These are phyloP conservation scores for Amblyornis subalaris DNA, from an alignment of 2,113 vertebrate species.

Conservation along the genomic window DNA sequence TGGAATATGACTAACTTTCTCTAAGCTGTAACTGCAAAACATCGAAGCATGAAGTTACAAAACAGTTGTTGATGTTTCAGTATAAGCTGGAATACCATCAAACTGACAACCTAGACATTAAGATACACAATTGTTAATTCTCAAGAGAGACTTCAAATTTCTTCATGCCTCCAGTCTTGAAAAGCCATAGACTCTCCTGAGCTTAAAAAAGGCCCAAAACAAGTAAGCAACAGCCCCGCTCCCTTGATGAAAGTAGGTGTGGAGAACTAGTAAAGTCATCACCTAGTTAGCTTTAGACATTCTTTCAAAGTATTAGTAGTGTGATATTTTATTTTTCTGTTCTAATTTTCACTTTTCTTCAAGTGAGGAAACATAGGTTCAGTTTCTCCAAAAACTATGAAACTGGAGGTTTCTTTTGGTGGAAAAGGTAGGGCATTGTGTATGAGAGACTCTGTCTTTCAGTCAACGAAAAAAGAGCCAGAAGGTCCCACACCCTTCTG, in stretches of 20 bases:
- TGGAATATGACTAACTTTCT: not conserved
- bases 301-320: not conserved
- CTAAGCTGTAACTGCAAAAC: not conserved
- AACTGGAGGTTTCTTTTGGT: not conserved
- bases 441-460: not conserved
- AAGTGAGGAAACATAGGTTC: not conserved
- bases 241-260: not conserved
- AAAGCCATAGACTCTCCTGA: not conserved
- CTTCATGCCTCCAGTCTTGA: not conserved
- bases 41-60: not conserved
- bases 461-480: slow-evolving; percentile 1
- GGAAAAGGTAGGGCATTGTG: not conserved
- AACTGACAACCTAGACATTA: not conserved
- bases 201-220: not conserved
- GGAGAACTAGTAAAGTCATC: not conserved
- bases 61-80: not conserved
- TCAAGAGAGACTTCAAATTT: not conserved
- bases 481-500: slow-evolving; percentile 59
- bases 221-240: rapidly evolving
- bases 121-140: not conserved
- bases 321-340: rapidly evolving
- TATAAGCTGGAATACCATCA: not conserved
- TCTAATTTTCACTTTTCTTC: not conserved
- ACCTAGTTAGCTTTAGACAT: not conserved
- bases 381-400: not conserved